Evolutionary conservation across 92 coral and sea anemone genomes (phyloP).

Genomic region (Zoanthus solanderi): DNA sequence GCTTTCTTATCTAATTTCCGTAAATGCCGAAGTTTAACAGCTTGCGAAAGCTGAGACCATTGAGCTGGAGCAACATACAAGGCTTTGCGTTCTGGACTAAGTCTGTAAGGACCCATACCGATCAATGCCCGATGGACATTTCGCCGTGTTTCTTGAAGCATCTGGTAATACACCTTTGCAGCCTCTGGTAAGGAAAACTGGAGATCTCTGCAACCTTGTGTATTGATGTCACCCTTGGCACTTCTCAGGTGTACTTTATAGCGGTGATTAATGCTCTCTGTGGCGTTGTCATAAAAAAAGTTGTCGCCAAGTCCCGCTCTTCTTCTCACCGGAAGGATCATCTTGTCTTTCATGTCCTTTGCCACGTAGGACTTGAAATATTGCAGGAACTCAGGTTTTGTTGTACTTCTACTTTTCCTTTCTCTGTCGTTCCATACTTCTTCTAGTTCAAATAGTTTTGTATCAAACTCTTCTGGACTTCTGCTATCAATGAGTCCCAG

Average conservation of each 20-base stretch:
- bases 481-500: constrained; percentile 25
- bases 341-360: constrained; percentile 48
- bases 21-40: too few species aligned
- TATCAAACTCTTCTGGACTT: constrained; percentile 53
- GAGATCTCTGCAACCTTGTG: neutral
- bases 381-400: constrained; percentile 44
- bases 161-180: constrained; percentile 3
- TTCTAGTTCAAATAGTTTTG: constrained; percentile 15
- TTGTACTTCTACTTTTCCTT: constrained; percentile 9
- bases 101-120: constrained; percentile 47
- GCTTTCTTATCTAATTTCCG: too few species aligned
- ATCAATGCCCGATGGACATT: constrained; percentile 40
- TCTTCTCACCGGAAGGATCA: constrained; percentile 45
- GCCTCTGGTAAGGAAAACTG: constrained; percentile 11
- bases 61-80: too few species aligned
- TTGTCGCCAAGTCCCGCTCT: constrained; percentile 42
- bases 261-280: constrained; percentile 35
- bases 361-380: constrained; percentile 38
- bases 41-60: too few species aligned
- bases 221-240: neutral
- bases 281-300: constrained; percentile 50
- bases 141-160: constrained; percentile 43
- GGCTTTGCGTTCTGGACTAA: neutral
- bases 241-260: neutral
- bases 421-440: constrained; percentile 44